Conservation (phyloP, 1,140 invertebrate species). For the Homarus americanus region DNA sequence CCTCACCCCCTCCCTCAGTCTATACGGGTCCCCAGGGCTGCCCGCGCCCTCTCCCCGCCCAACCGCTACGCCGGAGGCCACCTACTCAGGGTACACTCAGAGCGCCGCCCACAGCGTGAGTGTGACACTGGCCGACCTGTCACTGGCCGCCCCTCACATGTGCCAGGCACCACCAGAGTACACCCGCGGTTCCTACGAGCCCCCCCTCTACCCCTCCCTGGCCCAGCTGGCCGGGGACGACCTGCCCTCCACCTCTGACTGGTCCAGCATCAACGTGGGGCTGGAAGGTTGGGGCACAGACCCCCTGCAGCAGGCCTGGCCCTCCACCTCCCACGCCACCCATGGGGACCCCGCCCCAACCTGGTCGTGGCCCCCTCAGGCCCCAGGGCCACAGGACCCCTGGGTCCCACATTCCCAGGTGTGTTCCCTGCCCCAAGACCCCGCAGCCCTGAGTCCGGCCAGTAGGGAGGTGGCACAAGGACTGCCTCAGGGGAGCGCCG, state of each 20-base stretch:
- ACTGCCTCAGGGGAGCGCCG: background rate
- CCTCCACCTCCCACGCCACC: background rate
- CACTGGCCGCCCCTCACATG: background rate
- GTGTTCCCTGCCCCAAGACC: background rate
- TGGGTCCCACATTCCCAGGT: background rate
- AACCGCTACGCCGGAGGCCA: constrained; percentile 33
- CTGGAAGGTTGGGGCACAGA: constrained; percentile 45
- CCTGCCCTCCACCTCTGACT: constrained; percentile 12
- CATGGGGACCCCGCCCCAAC: background rate
- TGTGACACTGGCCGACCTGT: constrained; percentile 24
- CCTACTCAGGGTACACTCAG: constrained; percentile 3
- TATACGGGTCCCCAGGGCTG: constrained; percentile 51
- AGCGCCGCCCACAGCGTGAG: constrained; percentile 6
- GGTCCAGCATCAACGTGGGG: constrained; percentile 48
- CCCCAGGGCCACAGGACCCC: background rate
- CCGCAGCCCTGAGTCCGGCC: constrained; percentile 45
- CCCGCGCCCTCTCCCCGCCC: constrained; percentile 37
- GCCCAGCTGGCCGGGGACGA: constrained; percentile 5
- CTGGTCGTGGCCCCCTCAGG: constrained; percentile 43
- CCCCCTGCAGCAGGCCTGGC: constrained; percentile 30
- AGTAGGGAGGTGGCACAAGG: constrained; percentile 53
- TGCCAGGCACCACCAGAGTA: constrained; percentile 23
- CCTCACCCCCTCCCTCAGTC: constrained; percentile 44
- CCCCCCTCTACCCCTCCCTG: constrained; percentile 3
- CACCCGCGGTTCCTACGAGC: constrained; percentile 1